Evolutionary conservation across 2,888 invertebrate species (phyloP).

Genomic region (Spisula solida): DNA sequence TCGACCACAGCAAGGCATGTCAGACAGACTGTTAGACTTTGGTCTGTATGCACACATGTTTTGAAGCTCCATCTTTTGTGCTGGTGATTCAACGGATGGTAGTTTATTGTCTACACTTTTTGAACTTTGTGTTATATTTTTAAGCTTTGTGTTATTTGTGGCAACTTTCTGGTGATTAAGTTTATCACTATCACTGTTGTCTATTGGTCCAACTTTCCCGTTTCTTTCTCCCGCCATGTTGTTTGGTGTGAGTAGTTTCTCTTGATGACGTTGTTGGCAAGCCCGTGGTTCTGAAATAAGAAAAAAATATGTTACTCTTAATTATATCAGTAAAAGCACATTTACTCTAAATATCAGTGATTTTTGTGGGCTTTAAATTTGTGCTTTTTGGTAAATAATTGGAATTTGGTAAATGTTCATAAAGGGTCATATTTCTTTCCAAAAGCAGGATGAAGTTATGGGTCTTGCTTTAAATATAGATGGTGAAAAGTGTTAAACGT

Average conservation of each 20-base stretch:
- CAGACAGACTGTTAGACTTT: constrained; percentile 47
- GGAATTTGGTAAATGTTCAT: too few relatives aligned
- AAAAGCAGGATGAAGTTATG: too few relatives aligned
- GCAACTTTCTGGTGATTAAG: background rate
- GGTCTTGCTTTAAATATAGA: too few relatives aligned
- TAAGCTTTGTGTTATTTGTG: constrained; percentile 1
- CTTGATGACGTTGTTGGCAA: background rate
- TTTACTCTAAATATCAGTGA: too few relatives aligned
- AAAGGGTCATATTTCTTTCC: too few relatives aligned
- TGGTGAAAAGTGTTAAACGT: too few relatives aligned
- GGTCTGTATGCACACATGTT: constrained; percentile 46
- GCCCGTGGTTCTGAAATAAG: background rate
- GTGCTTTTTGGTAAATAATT: too few relatives aligned
- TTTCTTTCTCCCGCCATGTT: constrained; percentile 13
- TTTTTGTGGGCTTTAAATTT: too few relatives aligned
- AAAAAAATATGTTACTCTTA: background rate
- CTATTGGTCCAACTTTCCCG: background rate
- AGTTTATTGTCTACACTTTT: background rate
- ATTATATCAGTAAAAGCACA: too few relatives aligned
- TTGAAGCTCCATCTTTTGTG: constrained; percentile 28
- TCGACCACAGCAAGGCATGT: constrained; percentile 64
- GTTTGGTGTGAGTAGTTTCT: background rate
- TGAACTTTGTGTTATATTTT: background rate
- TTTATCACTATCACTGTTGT: constrained; percentile 1
- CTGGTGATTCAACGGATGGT: background rate